Base-by-base conservation (phyloP, 2,888 invertebrate genomes). In the Lasioglossum oenotherae region DNA sequence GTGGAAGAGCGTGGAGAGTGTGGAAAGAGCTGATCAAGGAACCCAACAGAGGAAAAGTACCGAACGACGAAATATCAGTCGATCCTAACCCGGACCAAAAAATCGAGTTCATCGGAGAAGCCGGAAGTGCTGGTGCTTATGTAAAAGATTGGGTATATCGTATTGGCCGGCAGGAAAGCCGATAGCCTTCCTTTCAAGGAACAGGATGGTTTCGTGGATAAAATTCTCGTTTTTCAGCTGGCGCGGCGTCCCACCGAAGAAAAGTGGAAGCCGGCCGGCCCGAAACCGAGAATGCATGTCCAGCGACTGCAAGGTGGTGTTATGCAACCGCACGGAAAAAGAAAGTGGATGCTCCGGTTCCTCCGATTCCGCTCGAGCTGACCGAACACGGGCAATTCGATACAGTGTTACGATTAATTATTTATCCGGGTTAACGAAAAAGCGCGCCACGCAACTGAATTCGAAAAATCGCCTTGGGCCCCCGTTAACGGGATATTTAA, bases 281-380 rank as follows among this genome's bases (percentile, higher is more conserved):
- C 49, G 41, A 49, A 35, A n/a, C 53, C n/a, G 64, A 53, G 71
- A n/a, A 67, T 41, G 44, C 57, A 31, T 16, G 64, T 71, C 31
- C 64, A 31, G 31, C 14, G 74, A 16, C 41, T 27, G 46, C 35
- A 72, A 44, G 46, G 73, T 38, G 67, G 23, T 0, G 27, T 85
- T 84, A n/a, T 38, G 74, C 46, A 79, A 74, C 38, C 0, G 31
- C 3, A 67, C 74, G 19, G 64, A 31, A 74, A 79, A 77, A 71
- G 87, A 86, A 80, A 85, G 85, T 53, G 72, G 78, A 84, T 84
- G 78, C 64, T 85, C 57, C 71, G 84, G 53, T 53, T 84, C 72
- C 75, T 84, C 72, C 67, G 53, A 46, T 85, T 73, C 41, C 84
- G 14, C 27, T 23, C 44, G 35, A 10, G n/a, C 23, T 73, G 8